These are phyloP conservation scores for Brachionus plicatilis DNA, from an alignment of 1,140 invertebrate species.

Conservation along the genomic window DNA sequence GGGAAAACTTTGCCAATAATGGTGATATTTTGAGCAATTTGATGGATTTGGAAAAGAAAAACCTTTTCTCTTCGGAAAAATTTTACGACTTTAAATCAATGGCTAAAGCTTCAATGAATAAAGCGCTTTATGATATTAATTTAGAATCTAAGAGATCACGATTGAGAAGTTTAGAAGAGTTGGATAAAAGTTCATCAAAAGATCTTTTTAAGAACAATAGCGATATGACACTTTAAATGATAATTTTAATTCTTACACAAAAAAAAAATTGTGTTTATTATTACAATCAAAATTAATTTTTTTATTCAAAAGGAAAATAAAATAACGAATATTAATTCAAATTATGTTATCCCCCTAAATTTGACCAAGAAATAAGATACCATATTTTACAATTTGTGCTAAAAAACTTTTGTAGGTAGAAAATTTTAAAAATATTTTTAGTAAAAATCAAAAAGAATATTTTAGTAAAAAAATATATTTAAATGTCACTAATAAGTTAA, in stretches of 20 bases:
- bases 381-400: neutral
- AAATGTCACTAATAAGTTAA: too few species aligned
- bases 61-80: neutral
- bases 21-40: constrained; percentile 4
- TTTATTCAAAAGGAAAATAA: too few species aligned
- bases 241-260: too few species aligned
- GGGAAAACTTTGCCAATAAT: neutral
- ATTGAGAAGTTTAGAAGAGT: neutral
- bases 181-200: neutral
- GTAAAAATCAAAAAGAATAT: neutral
- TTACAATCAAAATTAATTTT: too few species aligned
- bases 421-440: too few species aligned
- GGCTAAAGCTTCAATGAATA: constrained; percentile 1
- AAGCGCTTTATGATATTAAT: neutral
- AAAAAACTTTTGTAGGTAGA: neutral
- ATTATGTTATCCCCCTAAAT: too few species aligned
- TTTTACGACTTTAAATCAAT: constrained; percentile 22
- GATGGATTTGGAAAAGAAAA: constrained; percentile 13
- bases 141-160: neutral
- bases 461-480: neutral
- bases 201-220: neutral
- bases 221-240: neutral
- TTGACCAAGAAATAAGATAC: too few species aligned
- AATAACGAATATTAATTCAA: too few species aligned
- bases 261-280: too few species aligned